phyloP scores from a whole-genome alignment of 2,797 vertebrate genomes.

The Leptodactylus fallax region DNA sequence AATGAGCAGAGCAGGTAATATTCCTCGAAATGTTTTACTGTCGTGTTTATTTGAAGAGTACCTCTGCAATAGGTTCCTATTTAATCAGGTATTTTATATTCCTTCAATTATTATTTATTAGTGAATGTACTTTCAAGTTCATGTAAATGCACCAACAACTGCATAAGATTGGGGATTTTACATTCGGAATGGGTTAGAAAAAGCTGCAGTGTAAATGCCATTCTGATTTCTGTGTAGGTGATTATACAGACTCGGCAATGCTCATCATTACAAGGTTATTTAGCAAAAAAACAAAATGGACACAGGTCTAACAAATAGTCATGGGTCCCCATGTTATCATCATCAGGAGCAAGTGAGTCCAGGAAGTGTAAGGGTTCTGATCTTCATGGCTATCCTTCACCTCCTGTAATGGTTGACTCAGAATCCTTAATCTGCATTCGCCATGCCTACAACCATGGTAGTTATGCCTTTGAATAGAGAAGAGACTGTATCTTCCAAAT shows the following conservation, averaged over 20 bases:
- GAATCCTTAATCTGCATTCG: too few species aligned
- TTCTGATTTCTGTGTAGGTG: neutral
- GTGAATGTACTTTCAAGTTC: slow-evolving; percentile 16
- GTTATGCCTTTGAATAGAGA: too few species aligned
- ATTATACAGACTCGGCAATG: neutral
- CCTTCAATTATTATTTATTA: slow-evolving; percentile 12
- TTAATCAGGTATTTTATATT: neutral
- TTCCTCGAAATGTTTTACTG: neutral
- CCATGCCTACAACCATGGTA: too few species aligned
- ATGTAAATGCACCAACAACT: slow-evolving; percentile 1
- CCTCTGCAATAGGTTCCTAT: neutral
- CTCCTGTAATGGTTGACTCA: too few species aligned
- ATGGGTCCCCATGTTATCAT: too few species aligned
- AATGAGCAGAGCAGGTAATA: neutral
- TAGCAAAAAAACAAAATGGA: neutral
- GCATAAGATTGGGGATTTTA: neutral
- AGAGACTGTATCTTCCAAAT: too few species aligned
- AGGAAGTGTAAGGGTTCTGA: too few species aligned
- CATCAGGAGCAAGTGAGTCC: too few species aligned
- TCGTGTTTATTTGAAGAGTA: neutral
- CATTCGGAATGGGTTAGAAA: neutral
- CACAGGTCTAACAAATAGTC: neutral
- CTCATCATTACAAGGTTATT: neutral
- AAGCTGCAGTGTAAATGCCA: neutral
- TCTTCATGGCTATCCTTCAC: too few species aligned